Percentiles rank a stretch among this genome's conserved stretches.
Evolutionary conservation across 2,888 invertebrate species (phyloP).

Genomic region (Amiota mariae): DNA sequence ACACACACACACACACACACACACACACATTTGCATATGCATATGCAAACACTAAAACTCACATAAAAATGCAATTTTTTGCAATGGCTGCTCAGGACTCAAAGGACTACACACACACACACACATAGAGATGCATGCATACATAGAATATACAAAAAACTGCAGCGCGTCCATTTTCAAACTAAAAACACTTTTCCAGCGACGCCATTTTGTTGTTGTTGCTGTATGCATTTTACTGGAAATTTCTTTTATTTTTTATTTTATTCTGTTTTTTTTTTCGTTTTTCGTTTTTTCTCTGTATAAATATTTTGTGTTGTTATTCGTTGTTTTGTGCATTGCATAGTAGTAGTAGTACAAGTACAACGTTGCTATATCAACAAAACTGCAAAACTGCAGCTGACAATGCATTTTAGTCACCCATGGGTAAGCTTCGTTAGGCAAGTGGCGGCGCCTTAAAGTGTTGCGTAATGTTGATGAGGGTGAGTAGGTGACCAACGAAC

Average conservation of each 20-base stretch:
- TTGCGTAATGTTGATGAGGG: too few species aligned
- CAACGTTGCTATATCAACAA: slow-evolving; percentile 31
- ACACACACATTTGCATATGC: slow-evolving; percentile 14
- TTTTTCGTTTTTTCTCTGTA: neutral
- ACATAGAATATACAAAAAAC: neutral
- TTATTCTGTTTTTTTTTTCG: neutral
- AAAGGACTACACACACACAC: neutral
- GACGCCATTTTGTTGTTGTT: slow-evolving; percentile 10
- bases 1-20: neutral
- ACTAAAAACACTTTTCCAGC: slow-evolving; percentile 5
- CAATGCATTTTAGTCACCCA: slow-evolving; percentile 29
- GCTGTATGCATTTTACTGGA: slow-evolving; percentile 15
- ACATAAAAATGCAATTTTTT: neutral
- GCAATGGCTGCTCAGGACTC: neutral
- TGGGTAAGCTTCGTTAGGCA: too few species aligned
- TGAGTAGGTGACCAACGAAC: neutral
- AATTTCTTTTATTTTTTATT: slow-evolving; percentile 13
- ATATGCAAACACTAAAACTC: neutral
- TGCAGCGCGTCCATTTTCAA: slow-evolving; percentile 17
- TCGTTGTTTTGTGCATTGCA: slow-evolving; percentile 7
- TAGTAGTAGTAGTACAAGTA: too few species aligned
- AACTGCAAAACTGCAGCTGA: slow-evolving; percentile 35
- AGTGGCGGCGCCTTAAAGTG: too few species aligned
- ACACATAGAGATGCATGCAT: slow-evolving; percentile 8
- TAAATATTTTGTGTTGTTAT: slow-evolving; percentile 5